These are phyloP conservation scores for Sardina pilchardus DNA, from an alignment of 2,113 vertebrate species.

Conservation along the genomic window DNA sequence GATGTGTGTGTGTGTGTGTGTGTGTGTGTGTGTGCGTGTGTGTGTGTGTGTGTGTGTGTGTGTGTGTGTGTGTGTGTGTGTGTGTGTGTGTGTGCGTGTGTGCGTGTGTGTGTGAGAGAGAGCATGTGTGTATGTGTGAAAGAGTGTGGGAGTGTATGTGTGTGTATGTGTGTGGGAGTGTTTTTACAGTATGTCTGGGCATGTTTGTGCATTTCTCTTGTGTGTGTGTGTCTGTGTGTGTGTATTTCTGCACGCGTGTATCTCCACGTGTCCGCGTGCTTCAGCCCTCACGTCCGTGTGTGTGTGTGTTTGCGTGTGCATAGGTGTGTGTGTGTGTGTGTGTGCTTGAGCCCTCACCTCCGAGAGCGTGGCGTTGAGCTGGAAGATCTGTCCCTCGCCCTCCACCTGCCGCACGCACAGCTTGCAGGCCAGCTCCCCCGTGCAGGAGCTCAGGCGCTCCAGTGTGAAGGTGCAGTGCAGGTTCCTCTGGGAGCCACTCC, in stretches of 20 bases:
- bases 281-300: too few species aligned
- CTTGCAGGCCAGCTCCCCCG: conserved; percentile 87
- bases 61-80: too few species aligned
- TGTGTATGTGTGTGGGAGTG: not conserved
- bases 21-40: too few species aligned
- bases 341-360: conserved; percentile 74
- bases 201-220: not conserved
- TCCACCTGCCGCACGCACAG: conserved; percentile 96
- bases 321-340: not conserved
- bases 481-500: conserved; percentile 89
- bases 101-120: too few species aligned
- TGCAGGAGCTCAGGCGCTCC: conserved; percentile 85
- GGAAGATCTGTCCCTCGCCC: conserved; percentile 97
- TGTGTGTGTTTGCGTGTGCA: not conserved
- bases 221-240: too few species aligned
- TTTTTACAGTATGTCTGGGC: too few species aligned
- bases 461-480: conserved; percentile 93
- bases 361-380: conserved; percentile 87
- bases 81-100: too few species aligned
- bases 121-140: too few species aligned
- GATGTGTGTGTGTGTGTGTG: not conserved
- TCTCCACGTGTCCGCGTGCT: too few species aligned
- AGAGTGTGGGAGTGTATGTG: too few species aligned
- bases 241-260: too few species aligned
- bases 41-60: too few species aligned